A percentile compares a stretch with the other conserved stretches of the same genome.
Evolutionary conservation across 2,797 vertebrate genomes (phyloP).

Genomic region (Melanitta fusca): DNA sequence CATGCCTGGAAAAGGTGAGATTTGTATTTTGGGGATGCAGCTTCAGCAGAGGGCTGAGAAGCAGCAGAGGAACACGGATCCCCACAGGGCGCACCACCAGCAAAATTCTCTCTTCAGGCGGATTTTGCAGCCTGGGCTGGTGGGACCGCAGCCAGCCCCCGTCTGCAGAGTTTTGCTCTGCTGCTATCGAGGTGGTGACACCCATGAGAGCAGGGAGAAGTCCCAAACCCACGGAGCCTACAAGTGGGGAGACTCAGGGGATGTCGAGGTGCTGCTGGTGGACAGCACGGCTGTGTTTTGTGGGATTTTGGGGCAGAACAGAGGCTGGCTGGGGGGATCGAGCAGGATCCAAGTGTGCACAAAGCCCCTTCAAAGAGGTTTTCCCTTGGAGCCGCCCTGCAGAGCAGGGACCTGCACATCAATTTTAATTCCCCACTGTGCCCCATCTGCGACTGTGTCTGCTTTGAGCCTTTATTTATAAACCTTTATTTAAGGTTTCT

Average conservation of each 20-base stretch:
- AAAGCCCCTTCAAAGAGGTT: accelerated
- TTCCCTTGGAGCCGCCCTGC: neutral
- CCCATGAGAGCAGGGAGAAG: neutral
- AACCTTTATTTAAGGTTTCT: neutral
- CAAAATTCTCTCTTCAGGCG: neutral
- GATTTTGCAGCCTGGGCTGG: neutral
- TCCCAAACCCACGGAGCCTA: neutral
- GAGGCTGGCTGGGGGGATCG: accelerated
- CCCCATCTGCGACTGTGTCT: accelerated
- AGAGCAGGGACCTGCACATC: neutral
- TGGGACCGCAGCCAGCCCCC: neutral
- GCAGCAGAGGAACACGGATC: neutral
- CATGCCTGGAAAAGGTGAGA: neutral
- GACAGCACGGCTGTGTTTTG: neutral
- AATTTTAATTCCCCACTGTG: neutral
- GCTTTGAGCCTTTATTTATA: neutral
- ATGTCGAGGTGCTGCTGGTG: neutral
- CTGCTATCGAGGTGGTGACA: neutral
- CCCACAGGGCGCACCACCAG: accelerated
- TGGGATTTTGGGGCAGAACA: neutral
- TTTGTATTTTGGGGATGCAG: neutral
- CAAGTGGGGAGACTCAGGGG: neutral
- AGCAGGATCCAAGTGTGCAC: neutral
- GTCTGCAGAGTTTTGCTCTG: neutral
- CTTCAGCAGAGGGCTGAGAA: neutral